Conservation (phyloP, 2,888 invertebrate genomes). For the Chorisops tibialis region DNA sequence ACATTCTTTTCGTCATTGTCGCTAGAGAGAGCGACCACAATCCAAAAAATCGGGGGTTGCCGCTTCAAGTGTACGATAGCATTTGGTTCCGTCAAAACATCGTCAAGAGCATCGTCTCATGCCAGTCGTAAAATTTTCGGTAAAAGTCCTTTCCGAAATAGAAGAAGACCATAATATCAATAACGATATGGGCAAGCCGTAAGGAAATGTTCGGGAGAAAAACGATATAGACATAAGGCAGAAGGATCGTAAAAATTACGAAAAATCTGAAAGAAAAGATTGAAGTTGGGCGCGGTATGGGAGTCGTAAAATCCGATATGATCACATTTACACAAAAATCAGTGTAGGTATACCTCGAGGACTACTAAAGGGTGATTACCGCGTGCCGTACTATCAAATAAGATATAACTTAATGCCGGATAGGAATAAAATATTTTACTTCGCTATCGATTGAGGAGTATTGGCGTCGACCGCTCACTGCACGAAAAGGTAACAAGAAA, state of each 20-base stretch:
- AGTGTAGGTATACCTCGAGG: no score
- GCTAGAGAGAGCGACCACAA: slow-evolving; percentile 20
- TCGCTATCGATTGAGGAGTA: not conserved
- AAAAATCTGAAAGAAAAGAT: slow-evolving; percentile 9
- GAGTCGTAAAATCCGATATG: not conserved
- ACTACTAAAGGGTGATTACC: no score
- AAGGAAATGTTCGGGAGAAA: slow-evolving; percentile 4
- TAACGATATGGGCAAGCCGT: slow-evolving; percentile 22
- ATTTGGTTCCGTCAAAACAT: slow-evolving; percentile 28
- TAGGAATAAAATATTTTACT: not conserved
- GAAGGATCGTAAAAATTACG: slow-evolving; percentile 10
- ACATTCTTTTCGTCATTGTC: not conserved
- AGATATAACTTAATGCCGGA: no score
- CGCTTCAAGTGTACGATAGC: not conserved
- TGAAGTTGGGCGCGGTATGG: slow-evolving; percentile 6
- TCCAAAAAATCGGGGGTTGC: slow-evolving; percentile 14
- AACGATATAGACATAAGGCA: not conserved
- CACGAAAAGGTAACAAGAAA: slow-evolving; percentile 22
- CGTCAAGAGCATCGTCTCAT: slow-evolving; percentile 21
- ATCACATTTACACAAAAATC: not conserved
- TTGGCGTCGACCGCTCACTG: no score
- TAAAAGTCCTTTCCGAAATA: slow-evolving; percentile 1
- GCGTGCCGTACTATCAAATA: no score
- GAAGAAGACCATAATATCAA: slow-evolving; percentile 14
- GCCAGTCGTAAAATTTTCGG: slow-evolving; percentile 21